Evolutionary conservation across 2,888 invertebrate species (phyloP).

Genomic region (Nematopogon swammerdamellus): DNA sequence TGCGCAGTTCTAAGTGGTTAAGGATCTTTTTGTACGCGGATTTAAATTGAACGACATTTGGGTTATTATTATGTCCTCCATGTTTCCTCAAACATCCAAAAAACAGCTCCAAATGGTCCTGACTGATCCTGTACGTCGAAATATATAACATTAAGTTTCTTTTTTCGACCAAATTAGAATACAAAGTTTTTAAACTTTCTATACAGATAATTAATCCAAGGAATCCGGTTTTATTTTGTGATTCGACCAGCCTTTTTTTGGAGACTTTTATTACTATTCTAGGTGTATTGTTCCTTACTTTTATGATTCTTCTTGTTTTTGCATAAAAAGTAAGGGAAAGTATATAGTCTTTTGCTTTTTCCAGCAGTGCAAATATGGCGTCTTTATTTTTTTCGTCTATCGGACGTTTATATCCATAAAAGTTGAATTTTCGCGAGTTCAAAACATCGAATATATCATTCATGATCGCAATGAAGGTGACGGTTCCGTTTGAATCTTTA

Average conservation of each 20-base stretch:
- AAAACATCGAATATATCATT: constrained; percentile 6
- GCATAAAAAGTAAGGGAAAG: neutral
- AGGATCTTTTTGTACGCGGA: neutral
- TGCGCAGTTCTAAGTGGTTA: neutral
- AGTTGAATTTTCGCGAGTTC: constrained; percentile 3
- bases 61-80: neutral
- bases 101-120: constrained; percentile 9
- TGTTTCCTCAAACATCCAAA: neutral
- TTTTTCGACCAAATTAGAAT: neutral
- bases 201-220: constrained; percentile 6
- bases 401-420: constrained; percentile 1
- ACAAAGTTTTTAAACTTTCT: constrained; percentile 3
- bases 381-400: constrained; percentile 1
- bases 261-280: neutral
- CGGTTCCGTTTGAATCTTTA: constrained; percentile 1
- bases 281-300: neutral
- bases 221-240: constrained; percentile 4
- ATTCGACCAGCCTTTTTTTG: constrained; percentile 1
- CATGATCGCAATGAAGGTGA: constrained; percentile 1
- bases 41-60: neutral
- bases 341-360: constrained; percentile 2
- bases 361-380: neutral
- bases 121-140: constrained; percentile 8
- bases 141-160: constrained; percentile 1
- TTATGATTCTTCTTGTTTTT: constrained; percentile 1